A percentile compares a stretch with the other conserved stretches of the same genome.
phyloP scores from a whole-genome alignment of 2,888 invertebrate genomes.

The Pyrrhosoma nymphula region DNA sequence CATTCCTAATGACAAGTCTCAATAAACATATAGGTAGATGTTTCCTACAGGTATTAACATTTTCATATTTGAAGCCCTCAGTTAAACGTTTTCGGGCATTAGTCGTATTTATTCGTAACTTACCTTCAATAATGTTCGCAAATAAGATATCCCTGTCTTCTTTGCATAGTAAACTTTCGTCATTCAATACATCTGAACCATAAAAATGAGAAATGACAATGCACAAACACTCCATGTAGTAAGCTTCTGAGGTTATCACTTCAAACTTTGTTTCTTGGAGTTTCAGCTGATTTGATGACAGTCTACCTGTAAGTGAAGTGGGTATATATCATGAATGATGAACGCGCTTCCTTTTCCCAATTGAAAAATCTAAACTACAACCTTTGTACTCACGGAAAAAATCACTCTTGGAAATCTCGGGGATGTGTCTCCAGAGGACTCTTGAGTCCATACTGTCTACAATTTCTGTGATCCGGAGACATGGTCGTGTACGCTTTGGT shows the following conservation, averaged over 20 bases:
- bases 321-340: neutral
- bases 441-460: neutral
- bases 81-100: too few relatives aligned
- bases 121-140: slow-evolving; percentile 70
- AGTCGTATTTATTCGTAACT: slow-evolving; percentile 74
- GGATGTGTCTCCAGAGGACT: neutral
- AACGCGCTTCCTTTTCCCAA: neutral
- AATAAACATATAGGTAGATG: too few relatives aligned
- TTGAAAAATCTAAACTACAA: neutral
- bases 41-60: too few relatives aligned
- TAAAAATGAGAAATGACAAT: slow-evolving; percentile 91
- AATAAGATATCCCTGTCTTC: slow-evolving; percentile 4
- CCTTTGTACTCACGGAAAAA: neutral
- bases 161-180: neutral
- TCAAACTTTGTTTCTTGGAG: slow-evolving; percentile 98
- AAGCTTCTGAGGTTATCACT: slow-evolving; percentile 97
- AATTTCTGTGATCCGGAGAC: neutral
- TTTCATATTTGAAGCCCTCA: too few relatives aligned
- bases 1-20: too few relatives aligned
- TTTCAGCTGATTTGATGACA: slow-evolving; percentile 89
- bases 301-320: slow-evolving; percentile 81
- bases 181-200: neutral
- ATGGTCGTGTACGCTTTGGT: neutral
- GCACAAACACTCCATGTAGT: slow-evolving; percentile 95
- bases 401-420: slow-evolving; percentile 5